Evolutionary conservation across 2,113 vertebrate species (phyloP).

Genomic region (human): DNA sequence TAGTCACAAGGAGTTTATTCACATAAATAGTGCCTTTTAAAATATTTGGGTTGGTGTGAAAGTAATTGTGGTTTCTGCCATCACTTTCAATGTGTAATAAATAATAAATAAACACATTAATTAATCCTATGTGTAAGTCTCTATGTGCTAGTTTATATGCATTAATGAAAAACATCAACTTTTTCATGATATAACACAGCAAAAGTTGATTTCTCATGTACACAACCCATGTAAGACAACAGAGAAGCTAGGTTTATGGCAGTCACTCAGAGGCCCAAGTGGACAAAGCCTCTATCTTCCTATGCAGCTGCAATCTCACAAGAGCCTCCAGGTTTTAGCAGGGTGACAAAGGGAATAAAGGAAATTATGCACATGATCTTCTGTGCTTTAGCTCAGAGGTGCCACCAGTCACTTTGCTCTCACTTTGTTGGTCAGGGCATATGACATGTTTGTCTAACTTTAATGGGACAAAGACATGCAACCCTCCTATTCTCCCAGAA

Average conservation of each 20-base stretch:
- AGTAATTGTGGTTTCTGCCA: no score
- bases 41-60: not conserved
- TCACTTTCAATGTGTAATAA: no score
- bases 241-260: not conserved
- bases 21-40: not conserved
- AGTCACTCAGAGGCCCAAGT: not conserved
- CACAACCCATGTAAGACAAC: not conserved
- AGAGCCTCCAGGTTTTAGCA: not conserved
- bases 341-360: not conserved
- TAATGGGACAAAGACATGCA: not conserved
- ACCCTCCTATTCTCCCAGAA: not conserved
- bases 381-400: not conserved
- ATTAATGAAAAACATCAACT: not conserved
- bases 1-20: not conserved
- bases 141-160: not conserved
- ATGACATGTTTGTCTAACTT: slow-evolving; percentile 3
- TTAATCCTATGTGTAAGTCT: not conserved
- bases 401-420: not conserved
- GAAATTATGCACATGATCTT: not conserved
- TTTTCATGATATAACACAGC: not conserved
- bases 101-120: no score
- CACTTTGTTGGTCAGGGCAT: not conserved
- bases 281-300: not conserved
- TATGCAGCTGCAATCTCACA: not conserved
- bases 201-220: not conserved